phyloP scores from a whole-genome alignment of 2,888 invertebrate genomes.

The Drosophila sordidula region DNA sequence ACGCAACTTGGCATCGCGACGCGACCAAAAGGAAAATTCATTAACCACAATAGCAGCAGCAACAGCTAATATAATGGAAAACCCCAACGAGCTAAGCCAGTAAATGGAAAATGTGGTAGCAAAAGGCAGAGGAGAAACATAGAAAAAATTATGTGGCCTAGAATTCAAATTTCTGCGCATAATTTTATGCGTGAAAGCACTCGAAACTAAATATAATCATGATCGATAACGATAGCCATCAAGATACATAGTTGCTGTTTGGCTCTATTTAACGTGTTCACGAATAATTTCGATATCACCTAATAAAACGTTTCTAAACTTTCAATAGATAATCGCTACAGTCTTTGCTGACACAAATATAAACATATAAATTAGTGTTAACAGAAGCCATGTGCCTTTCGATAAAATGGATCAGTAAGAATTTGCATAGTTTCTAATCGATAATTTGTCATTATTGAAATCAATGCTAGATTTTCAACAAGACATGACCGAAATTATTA shows the following conservation, averaged over 20 bases:
- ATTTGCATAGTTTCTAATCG: neutral
- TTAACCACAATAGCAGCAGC: constrained; percentile 34
- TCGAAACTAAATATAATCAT: constrained; percentile 11
- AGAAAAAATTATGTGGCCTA: constrained; percentile 48
- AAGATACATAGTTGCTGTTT: neutral
- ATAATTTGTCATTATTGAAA: neutral
- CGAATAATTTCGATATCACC: neutral
- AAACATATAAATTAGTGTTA: neutral
- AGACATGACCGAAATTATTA: no score
- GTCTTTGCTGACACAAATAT: no score
- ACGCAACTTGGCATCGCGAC: constrained; percentile 54
- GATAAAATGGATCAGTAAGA: neutral
- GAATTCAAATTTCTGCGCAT: constrained; percentile 56
- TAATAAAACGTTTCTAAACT: neutral
- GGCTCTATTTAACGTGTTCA: neutral
- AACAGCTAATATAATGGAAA: constrained; percentile 40
- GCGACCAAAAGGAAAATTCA: constrained; percentile 51
- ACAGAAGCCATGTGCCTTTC: neutral
- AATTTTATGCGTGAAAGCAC: constrained; percentile 46
- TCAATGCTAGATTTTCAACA: no score
- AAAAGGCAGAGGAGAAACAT: neutral
- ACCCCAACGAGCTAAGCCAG: constrained; percentile 29
- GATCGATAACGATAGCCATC: constrained; percentile 3
- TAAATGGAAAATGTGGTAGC: constrained; percentile 10
- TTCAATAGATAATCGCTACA: neutral